Evolutionary conservation across 2,888 invertebrate genomes (phyloP).

Genomic region (Itoplectis maculator): DNA sequence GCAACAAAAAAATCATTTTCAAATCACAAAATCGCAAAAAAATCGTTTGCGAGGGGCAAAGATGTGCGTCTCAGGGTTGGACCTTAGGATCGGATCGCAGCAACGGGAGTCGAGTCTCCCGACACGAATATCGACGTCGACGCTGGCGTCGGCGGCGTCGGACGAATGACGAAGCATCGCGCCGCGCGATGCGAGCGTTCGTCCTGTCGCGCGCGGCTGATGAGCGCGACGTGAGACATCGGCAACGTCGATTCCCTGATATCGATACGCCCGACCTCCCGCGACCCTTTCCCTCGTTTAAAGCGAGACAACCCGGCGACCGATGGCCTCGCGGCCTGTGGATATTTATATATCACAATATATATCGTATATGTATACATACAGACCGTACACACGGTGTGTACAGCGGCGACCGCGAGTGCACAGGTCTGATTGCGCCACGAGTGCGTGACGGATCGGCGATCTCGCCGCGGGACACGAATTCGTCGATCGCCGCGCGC

Average conservation of each 20-base stretch:
- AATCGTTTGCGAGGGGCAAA: too few relatives aligned
- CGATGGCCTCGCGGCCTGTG: not conserved
- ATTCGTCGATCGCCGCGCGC: slow-evolving; percentile 71
- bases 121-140: slow-evolving; percentile 46
- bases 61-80: too few relatives aligned
- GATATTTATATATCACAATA: slow-evolving; percentile 14
- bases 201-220: slow-evolving; percentile 80
- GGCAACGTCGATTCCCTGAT: slow-evolving; percentile 82
- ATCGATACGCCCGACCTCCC: slow-evolving; percentile 81
- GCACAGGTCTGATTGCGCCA: slow-evolving; percentile 78
- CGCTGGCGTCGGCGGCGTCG: slow-evolving; percentile 20
- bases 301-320: slow-evolving; percentile 56
- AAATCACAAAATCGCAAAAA: too few relatives aligned
- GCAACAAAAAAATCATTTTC: too few relatives aligned
- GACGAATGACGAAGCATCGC: slow-evolving; percentile 80
- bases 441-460: slow-evolving; percentile 76
- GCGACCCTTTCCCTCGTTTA: slow-evolving; percentile 71
- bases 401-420: too few relatives aligned
- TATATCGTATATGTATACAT: slow-evolving; percentile 37
- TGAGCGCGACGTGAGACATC: slow-evolving; percentile 81
- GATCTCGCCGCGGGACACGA: slow-evolving; percentile 77
- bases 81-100: slow-evolving; percentile 11
- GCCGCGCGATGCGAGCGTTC: too few relatives aligned
- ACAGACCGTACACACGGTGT: too few relatives aligned
- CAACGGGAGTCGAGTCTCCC: slow-evolving; percentile 40